Percentiles rank a stretch among this genome's conserved stretches.
These are phyloP conservation scores for Noctua janthina DNA, from an alignment of 2,888 invertebrate species.

Conservation along the genomic window DNA sequence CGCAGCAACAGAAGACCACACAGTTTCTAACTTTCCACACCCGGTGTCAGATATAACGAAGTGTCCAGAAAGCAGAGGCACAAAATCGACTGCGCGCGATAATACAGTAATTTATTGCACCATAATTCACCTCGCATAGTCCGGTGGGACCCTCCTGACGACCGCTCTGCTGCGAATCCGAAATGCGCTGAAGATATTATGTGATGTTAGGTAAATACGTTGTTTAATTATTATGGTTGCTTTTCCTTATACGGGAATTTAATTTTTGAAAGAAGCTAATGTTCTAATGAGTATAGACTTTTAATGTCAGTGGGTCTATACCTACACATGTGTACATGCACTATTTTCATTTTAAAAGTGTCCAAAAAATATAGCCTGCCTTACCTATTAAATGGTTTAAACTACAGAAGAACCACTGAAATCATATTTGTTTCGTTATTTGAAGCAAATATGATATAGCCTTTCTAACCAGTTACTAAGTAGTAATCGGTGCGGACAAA, in stretches of 20 bases:
- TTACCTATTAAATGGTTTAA: background rate
- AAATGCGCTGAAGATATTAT: slow-evolving; percentile 53
- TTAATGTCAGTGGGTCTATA: background rate
- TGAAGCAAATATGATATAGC: too few species aligned
- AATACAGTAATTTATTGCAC: slow-evolving; percentile 81
- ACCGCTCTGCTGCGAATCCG: slow-evolving; percentile 64
- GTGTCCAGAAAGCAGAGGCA: slow-evolving; percentile 56
- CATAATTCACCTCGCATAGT: slow-evolving; percentile 79
- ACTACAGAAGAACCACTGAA: background rate
- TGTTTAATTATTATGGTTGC: slow-evolving; percentile 26
- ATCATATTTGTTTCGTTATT: background rate
- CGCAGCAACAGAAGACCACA: slow-evolving; percentile 16
- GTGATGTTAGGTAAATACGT: slow-evolving; percentile 17
- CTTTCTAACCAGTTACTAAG: background rate
- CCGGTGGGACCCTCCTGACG: slow-evolving; percentile 77
- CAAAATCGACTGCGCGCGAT: slow-evolving; percentile 78
- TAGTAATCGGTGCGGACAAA: too few species aligned
- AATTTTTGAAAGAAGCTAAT: background rate
- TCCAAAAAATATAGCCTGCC: too few species aligned
- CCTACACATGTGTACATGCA: too few species aligned
- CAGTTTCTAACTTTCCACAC: slow-evolving; percentile 40
- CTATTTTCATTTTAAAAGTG: background rate
- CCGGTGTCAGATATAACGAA: slow-evolving; percentile 48
- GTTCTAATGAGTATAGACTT: background rate
- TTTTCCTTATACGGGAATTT: background rate